Conservation (phyloP, 2,113 vertebrate genomes). For the Plecturocebus donacophilus region DNA sequence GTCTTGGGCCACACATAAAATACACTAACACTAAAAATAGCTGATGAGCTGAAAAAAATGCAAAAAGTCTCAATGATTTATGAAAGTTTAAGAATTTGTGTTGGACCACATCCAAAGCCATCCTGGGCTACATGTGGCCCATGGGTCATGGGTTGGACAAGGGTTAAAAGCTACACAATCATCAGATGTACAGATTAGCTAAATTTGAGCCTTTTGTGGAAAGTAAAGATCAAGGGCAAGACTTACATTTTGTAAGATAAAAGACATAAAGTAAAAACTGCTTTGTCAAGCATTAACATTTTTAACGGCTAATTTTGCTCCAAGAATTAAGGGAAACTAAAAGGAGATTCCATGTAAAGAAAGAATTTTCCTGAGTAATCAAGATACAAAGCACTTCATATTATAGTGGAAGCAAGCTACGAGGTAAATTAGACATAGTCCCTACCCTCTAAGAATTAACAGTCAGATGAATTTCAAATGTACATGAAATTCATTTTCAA, state of each 20-base stretch:
- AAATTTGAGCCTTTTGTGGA: not conserved
- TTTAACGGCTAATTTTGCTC: not conserved
- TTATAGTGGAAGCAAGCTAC: not conserved
- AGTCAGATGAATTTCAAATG: not conserved
- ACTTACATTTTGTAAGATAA: not conserved
- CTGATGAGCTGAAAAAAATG: no score
- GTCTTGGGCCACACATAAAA: no score
- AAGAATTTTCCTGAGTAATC: not conserved
- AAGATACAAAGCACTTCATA: not conserved
- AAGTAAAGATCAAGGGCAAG: not conserved
- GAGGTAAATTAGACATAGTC: not conserved
- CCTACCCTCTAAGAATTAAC: not conserved
- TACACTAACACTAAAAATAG: no score
- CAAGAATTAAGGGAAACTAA: not conserved
- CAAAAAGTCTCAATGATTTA: no score
- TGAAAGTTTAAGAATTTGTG: no score
- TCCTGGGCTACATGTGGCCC: no score
- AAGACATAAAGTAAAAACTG: not conserved
- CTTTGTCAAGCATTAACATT: not conserved
- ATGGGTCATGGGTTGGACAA: no score
- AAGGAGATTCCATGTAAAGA: not conserved
- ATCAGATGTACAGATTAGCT: not conserved
- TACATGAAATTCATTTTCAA: not conserved
- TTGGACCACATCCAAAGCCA: no score
- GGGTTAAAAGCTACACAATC: not conserved